Base-by-base conservation (phyloP, 30 jellyfish, hydroid and myxozoan genomes). In the Aurelia aurita region DNA sequence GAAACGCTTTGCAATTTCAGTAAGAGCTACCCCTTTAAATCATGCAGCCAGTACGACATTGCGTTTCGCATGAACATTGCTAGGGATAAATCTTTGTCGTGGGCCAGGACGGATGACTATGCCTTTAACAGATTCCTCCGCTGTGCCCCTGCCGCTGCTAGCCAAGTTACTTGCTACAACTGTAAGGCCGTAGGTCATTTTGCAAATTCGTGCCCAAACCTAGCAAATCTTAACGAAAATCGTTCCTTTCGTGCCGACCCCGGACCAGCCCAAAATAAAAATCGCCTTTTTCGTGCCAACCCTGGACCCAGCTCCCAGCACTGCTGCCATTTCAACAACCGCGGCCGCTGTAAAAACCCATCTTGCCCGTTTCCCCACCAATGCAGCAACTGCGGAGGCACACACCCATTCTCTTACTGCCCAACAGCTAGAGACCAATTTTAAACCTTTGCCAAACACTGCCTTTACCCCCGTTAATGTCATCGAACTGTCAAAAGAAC, bases 391-490 rank as follows among this genome's bases (percentile, higher is more conserved):
- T 71, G 68, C 43, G 20, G 68, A 10, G 68, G 68, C 18, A 0
- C 1, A 2, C 83, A 71, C 43, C 67, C 68, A 0, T 29, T 2
- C 1, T 49, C 72, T 0, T 26, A 1, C 26, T 72, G 75, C 60
- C 3, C 2, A 15, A 2, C 8, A 25, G 2, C 80, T 69, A 16
- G 1, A 32, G 23, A 3, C 31, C 1, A 23, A 34, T 74, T 74
- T 74, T 74, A 53, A 74, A 77, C 78, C 87, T 0, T 3, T 74
- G 2, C 87, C 77, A 0, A 1, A 7, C n/a, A n/a, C 19, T 10
- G 75, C 76, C 1, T 58, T 77, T 19, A 47, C 87, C 25, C 87
- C 87, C 25, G 25, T 74, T 1, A 54, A 74, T 0, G 26, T 58
- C 1, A 3, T 5, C 5, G 23, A 18, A 16, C 77, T 74, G 25